Evolutionary conservation across 2,888 invertebrate genomes (phyloP), one percentile per base, ranked within the genome.

Genomic region (Amphimallon solstitiale): DNA sequence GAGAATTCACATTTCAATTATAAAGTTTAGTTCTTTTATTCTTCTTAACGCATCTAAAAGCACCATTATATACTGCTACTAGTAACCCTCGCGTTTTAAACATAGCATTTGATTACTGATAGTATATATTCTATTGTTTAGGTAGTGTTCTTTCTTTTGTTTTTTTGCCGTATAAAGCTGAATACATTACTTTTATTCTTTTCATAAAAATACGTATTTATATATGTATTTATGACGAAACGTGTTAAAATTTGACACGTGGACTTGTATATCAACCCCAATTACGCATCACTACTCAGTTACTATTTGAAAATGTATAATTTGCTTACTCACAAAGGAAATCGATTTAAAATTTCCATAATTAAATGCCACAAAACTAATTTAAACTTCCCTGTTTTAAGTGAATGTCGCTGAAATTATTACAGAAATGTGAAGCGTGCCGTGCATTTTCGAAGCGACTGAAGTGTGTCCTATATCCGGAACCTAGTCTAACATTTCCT

Each of bases 391-490:
- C 48, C 21, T 29, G 12, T 49, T 49, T 23, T 12, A 14, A 21
- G 48, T 14, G n/a, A 19, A n/a, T 29, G 48, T 49, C 23, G 48
- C 12, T 23, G 12, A 37, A 46, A 19, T 46, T 19, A 15, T 35
- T 51, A 51, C 43, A 59, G 43, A 59, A 56, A 29, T n/a, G 23
- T 9, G 56, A 29, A 59, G 56, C 43, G 56, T 59, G 56, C 56
- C 56, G 43, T 43, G 43, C 43, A 59, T 59, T 59, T 59, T 29
- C 43, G 21, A 43, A 43, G 37, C 46, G 63, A 63, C 34, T 56
- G 64, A 56, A 64, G 56, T 65, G 64, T 56, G 64, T 59, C 59
- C 37, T 38, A 56, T 48, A 56, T 65, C 64, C 64, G 64, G 64
- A 15, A 38, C 35, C 45, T 49, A 45, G 45, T 43, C 64, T 65